Evolutionary conservation across 2,113 vertebrate species (phyloP).

Genomic region (Vulpes lagopus): DNA sequence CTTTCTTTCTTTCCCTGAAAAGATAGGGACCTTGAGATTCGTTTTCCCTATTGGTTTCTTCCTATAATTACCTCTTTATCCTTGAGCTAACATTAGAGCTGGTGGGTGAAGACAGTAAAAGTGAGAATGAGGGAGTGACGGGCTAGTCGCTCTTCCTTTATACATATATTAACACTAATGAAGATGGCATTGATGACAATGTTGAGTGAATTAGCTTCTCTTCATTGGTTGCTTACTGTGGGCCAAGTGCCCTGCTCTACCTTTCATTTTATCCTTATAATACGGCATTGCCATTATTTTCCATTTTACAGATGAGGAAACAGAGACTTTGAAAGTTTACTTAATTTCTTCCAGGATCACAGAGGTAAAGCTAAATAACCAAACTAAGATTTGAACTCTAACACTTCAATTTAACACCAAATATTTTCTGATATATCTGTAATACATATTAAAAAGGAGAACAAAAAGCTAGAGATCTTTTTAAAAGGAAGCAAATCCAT

Average conservation of each 20-base stretch:
- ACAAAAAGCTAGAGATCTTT: not conserved
- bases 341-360: not conserved
- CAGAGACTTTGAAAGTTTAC: not conserved
- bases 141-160: not conserved
- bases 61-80: not conserved
- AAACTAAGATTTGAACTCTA: not conserved
- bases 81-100: not conserved
- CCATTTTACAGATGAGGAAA: not conserved
- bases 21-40: not conserved
- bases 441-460: not conserved
- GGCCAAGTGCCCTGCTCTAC: not conserved
- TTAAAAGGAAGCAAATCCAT: not conserved
- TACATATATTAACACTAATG: not conserved
- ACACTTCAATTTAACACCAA: not conserved
- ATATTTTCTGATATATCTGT: not conserved
- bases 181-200: not conserved
- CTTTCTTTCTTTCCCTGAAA: not conserved
- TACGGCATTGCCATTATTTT: not conserved
- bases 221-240: not conserved
- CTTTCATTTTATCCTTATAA: not conserved
- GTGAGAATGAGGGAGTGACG: not conserved
- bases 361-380: not conserved
- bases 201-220: not conserved
- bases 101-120: not conserved
- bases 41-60: not conserved